Conservation (phyloP, 2,113 vertebrate genomes). For the Hepsetus odoe region DNA sequence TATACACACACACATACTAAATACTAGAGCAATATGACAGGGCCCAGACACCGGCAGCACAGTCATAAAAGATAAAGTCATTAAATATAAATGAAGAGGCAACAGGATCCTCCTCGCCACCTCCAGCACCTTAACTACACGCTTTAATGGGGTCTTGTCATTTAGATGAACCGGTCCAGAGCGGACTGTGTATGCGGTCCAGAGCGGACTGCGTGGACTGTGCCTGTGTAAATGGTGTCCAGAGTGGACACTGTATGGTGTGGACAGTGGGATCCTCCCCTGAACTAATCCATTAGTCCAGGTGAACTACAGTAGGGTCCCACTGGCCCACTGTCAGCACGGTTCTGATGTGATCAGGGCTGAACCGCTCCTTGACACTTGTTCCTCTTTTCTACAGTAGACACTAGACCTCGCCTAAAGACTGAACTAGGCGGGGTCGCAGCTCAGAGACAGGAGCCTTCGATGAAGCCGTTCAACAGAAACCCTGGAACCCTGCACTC, state of each 20-base stretch:
- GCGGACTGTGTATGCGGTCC: too few species aligned
- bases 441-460: constrained; percentile 45
- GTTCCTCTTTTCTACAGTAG: neutral
- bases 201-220: too few species aligned
- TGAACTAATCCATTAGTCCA: too few species aligned
- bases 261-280: too few species aligned
- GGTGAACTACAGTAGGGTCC: too few species aligned
- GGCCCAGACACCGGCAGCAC: neutral
- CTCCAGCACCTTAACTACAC: neutral
- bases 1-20: neutral
- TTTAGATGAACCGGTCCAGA: neutral
- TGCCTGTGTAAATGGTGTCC: too few species aligned
- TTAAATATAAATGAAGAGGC: constrained; percentile 50
- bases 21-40: constrained; percentile 25
- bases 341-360: too few species aligned
- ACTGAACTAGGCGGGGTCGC: constrained; percentile 64
- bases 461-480: constrained; percentile 26
- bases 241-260: too few species aligned
- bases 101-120: constrained; percentile 44
- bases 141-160: neutral
- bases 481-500: too few species aligned
- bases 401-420: constrained; percentile 37
- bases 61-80: constrained; percentile 36
- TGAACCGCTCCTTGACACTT: too few species aligned
- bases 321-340: too few species aligned